Base-by-base conservation (phyloP, 2,797 vertebrate species). In the Limnodromus scolopaceus region DNA sequence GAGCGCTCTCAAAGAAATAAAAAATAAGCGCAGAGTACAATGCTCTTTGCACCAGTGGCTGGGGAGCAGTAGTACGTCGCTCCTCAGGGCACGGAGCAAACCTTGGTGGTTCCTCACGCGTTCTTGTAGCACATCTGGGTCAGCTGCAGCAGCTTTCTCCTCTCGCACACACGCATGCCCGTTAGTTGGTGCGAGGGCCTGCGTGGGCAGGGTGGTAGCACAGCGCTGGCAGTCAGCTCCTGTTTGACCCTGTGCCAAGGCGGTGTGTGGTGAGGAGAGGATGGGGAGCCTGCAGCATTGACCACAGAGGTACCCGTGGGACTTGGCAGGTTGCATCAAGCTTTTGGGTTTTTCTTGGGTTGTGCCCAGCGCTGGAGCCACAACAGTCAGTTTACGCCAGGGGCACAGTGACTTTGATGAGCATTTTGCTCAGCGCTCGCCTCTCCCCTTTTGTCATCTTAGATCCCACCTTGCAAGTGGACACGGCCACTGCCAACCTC, bases 381-480 rank as follows among this genome's bases (percentile, higher is more conserved):
- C 3, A 36, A 30, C 48, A 39, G 36, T 34, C 23, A 8, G n/a
- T 24, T 60, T 64, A 24, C 5, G 3, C 55, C 0, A 1, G 55
- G 46, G 39, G 27, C 25, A 68, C 41, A 30, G 18, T 70, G 34
- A 9, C 53, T 84, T 63, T 63, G 36, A 16, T 0, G 1, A 30
- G 38, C 25, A 4, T n/a, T 57, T 64, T n/a, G 16, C 46, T 95
- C 78, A 45, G 49, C 0, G 0, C 80, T 96, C 41, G 92, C 28
- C 18, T 92, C 60, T 90, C 46, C 55, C 12, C 27, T 74, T 93
- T 53, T 80, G 25, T 86, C 71, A 17, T 77, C 60, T 58, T 98
- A 99, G 99, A 99, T 86, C 97, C 99, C 16, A 98, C 98, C 45
- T 96, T 99, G 77, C 99, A 99, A 97, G 99, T 99, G 84, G 99